These are phyloP conservation scores for Altica lythri DNA, from an alignment of 2,888 invertebrate genomes.

Conservation along the genomic window DNA sequence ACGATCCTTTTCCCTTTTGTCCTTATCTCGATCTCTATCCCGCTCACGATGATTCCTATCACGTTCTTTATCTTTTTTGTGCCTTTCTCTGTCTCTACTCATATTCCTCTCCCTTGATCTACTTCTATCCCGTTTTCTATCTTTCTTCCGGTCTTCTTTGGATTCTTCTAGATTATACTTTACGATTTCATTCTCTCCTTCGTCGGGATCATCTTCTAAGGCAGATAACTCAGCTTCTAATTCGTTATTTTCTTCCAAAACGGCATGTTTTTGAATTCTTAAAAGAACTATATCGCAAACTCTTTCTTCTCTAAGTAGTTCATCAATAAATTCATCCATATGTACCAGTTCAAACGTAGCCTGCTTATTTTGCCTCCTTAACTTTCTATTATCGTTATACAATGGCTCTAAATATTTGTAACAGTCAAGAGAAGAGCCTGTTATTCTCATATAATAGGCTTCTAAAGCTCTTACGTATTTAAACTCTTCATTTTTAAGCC, in stretches of 20 bases:
- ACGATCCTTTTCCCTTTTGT: conserved; percentile 38
- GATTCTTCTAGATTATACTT: conserved; percentile 56
- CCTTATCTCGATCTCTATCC: conserved; percentile 51
- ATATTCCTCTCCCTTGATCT: conserved; percentile 59
- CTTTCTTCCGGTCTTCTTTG: conserved; percentile 62
- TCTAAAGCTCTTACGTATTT: conserved; percentile 98
- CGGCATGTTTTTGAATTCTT: conserved; percentile 85
- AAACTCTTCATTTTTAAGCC: conserved; percentile 98
- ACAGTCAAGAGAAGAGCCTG: conserved; percentile 92
- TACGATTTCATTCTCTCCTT: conserved; percentile 58
- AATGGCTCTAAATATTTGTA: conserved; percentile 98
- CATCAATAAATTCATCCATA: conserved; percentile 98
- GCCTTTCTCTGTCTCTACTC: conserved; percentile 60
- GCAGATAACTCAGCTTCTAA: conserved; percentile 90
- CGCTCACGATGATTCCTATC: too few relatives aligned
- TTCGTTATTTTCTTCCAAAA: conserved; percentile 94
- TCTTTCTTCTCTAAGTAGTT: conserved; percentile 88
- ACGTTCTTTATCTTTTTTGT: conserved; percentile 61
- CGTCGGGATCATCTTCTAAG: conserved; percentile 87
- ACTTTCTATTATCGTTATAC: conserved; percentile 95
- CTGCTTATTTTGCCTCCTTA: conserved; percentile 84
- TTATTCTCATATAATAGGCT: conserved; percentile 93
- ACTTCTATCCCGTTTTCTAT: conserved; percentile 60
- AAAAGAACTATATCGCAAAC: conserved; percentile 96
- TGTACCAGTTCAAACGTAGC: conserved; percentile 90